Evolutionary conservation across 2,113 vertebrate species (phyloP).

Genomic region (Sylvicapra grimmia): DNA sequence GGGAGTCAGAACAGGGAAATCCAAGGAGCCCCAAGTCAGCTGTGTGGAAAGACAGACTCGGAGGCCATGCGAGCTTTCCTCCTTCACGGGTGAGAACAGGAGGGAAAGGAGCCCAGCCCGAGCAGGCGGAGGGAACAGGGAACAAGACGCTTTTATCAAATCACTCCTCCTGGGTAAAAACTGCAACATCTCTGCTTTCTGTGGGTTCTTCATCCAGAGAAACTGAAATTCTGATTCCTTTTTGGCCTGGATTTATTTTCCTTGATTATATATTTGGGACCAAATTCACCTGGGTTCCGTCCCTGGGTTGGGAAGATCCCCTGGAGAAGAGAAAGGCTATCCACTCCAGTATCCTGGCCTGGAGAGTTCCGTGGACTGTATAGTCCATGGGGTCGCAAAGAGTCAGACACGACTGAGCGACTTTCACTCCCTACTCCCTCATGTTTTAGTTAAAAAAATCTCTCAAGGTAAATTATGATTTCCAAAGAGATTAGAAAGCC

Average conservation of each 20-base stretch:
- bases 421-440: neutral
- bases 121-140: accelerated
- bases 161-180: neutral
- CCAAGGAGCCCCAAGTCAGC: accelerated
- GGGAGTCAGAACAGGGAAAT: accelerated
- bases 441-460: neutral
- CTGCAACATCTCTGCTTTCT: neutral
- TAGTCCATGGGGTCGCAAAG: neutral
- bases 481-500: neutral
- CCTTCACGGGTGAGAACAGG: neutral
- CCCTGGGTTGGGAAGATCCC: neutral
- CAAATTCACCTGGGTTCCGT: neutral
- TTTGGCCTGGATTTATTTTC: neutral
- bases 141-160: too few relatives aligned
- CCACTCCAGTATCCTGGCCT: neutral
- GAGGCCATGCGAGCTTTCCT: accelerated
- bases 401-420: neutral
- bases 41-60: neutral
- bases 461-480: neutral
- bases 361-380: neutral
- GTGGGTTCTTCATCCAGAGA: neutral
- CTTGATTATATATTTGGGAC: neutral
- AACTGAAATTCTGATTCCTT: neutral
- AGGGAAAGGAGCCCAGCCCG: neutral
- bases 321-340: neutral